Evolutionary conservation across 2,888 invertebrate species (phyloP).

Genomic region (Drosophila mulleri): DNA sequence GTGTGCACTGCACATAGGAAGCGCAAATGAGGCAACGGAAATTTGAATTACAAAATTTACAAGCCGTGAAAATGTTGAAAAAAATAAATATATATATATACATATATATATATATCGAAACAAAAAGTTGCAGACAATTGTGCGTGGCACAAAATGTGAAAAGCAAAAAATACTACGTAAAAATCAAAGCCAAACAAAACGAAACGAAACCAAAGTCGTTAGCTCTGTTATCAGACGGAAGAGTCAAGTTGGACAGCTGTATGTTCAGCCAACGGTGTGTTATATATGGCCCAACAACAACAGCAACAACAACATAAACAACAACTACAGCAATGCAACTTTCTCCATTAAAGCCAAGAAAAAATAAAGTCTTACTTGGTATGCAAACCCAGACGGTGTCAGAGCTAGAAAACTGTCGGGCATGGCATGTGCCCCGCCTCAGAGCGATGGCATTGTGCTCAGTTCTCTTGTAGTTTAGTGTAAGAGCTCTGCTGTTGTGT

Average conservation of each 20-base stretch:
- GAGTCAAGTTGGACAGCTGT: slow-evolving; percentile 51
- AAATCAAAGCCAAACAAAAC: slow-evolving; percentile 14
- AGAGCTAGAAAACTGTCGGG: slow-evolving; percentile 36
- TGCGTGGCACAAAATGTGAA: slow-evolving; percentile 36
- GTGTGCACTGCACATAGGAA: slow-evolving; percentile 39
- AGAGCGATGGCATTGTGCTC: not conserved
- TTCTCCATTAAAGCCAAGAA: slow-evolving; percentile 64
- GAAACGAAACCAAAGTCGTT: slow-evolving; percentile 41
- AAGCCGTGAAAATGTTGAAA: slow-evolving; percentile 43
- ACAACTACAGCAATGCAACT: slow-evolving; percentile 55
- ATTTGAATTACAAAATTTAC: slow-evolving; percentile 72
- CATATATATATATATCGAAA: not conserved
- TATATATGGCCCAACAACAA: slow-evolving; percentile 52
- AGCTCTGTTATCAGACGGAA: slow-evolving; percentile 66
- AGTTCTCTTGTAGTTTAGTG: slow-evolving; percentile 33
- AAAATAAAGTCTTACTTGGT: slow-evolving; percentile 47
- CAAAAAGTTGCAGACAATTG: slow-evolving; percentile 42
- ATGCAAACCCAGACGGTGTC: slow-evolving; percentile 54
- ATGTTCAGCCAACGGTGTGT: slow-evolving; percentile 43
- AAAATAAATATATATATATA: slow-evolving; percentile 4
- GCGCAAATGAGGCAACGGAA: slow-evolving; percentile 64
- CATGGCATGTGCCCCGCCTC: slow-evolving; percentile 46
- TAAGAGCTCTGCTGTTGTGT: slow-evolving; percentile 1
- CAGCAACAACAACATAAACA: slow-evolving; percentile 18
- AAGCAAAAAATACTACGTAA: slow-evolving; percentile 18